Base-by-base conservation (phyloP, 2,113 vertebrate genomes). In the Hippocampus mohnikei region DNA sequence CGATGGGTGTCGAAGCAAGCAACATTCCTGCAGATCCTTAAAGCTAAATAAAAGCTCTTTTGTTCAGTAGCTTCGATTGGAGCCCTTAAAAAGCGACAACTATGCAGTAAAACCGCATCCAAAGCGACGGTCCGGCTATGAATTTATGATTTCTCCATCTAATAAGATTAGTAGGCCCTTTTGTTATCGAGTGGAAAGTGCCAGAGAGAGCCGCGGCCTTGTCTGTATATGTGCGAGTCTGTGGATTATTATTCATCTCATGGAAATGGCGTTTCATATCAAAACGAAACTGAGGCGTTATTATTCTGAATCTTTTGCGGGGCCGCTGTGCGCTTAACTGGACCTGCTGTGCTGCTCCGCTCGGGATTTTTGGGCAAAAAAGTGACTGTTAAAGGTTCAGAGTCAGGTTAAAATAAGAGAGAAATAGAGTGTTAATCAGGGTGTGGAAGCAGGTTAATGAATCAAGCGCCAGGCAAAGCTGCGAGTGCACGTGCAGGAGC, bases 11-110 rank as follows among this genome's bases (percentile, higher is more conserved):
- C 63, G 76, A 79, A 79, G 75, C 71, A 76, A 78, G 81, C 84
- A 82, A 88, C 90, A 90, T 90, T 91, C 90, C 90, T 88, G 86
- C 83, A 86, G 90, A 89, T 87, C 87, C 81, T 80, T 65, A 46
- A 50, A 33, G 58, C 58, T 60, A 60, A 60, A 60, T 67, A 37
- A 79, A 84, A 85, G 82, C 62, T 85, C 84, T 91, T 65, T 65
- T 91, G 90, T 90, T 88, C 86, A 83, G 86, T 84, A 85, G 82
- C 23, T 65, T 65, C 42, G 85, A 85, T 82, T 73, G 16, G 82
- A 81, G 79, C 83, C 73, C 80, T 80, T 81, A 80, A 77, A 86
- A 85, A 86, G 84, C 68, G 80, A 82, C 75, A 87, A 80, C 86
- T 88, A 88, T 90, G 88, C 88, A 88, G 86, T 81, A 76, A 46